Percentiles rank a stretch among this genome's conserved stretches.
Conservation (phyloP, 1,140 invertebrate genomes). For the Tetraneura akinire region DNA sequence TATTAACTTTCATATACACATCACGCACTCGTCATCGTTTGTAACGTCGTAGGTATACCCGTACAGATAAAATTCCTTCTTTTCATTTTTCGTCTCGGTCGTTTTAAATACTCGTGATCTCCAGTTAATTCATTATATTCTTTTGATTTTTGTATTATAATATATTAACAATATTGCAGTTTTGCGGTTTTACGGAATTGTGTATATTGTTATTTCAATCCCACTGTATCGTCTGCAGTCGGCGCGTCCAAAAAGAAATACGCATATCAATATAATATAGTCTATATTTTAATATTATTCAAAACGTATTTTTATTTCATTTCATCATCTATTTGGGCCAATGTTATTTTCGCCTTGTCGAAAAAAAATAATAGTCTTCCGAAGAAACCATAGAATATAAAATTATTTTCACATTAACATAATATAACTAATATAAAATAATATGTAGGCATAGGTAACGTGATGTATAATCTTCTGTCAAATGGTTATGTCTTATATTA, state of each 20-base stretch:
- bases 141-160: no score
- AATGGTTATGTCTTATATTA: no score
- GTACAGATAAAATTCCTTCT: neutral
- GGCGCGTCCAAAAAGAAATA: conserved; percentile 9
- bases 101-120: neutral
- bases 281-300: neutral
- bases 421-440: no score
- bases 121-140: neutral
- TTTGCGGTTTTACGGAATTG: conserved; percentile 28
- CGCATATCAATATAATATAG: neutral
- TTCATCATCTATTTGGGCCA: neutral
- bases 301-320: neutral
- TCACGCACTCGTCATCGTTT: no score
- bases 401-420: no score
- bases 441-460: no score
- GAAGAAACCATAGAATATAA: neutral
- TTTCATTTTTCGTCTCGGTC: neutral
- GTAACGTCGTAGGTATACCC: no score
- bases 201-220: neutral
- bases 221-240: neutral
- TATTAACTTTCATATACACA: no score
- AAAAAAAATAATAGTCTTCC: neutral
- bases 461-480: no score
- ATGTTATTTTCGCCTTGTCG: neutral
- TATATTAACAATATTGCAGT: neutral